phyloP scores from a whole-genome alignment of 2,113 vertebrate genomes.

The Microcebus ravelobensis region DNA sequence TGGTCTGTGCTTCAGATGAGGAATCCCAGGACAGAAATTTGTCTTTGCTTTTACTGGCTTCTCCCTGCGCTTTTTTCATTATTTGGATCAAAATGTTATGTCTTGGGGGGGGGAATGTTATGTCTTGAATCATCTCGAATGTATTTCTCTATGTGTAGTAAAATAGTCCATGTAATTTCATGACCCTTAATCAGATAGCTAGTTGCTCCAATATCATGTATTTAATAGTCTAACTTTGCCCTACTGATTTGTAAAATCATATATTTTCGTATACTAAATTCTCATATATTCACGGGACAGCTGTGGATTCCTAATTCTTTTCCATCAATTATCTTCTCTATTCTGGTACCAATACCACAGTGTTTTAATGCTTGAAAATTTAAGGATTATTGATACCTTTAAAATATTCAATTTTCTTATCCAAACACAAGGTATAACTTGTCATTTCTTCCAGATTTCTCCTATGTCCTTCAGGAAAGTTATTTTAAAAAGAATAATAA shows the following conservation, averaged over 20 bases:
- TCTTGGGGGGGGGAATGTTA: background rate
- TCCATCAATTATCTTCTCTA: background rate
- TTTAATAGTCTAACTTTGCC: background rate
- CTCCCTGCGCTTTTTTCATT: background rate
- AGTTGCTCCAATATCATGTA: background rate
- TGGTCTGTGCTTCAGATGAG: background rate
- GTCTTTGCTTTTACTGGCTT: background rate
- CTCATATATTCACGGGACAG: background rate
- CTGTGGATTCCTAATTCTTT: background rate
- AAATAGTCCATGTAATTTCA: background rate
- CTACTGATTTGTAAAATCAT: background rate
- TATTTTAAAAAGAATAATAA: background rate
- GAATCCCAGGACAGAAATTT: background rate
- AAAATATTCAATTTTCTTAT: background rate
- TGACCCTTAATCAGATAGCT: background rate
- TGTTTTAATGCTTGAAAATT: background rate
- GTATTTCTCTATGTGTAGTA: background rate
- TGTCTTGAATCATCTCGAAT: background rate
- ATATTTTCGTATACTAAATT: background rate
- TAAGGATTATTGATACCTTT: background rate
- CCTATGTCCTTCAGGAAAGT: background rate
- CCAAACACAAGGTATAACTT: background rate
- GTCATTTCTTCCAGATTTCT: background rate
- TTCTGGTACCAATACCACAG: background rate
- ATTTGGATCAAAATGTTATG: background rate